Percentiles rank a stretch among this genome's conserved stretches.
phyloP scores from a whole-genome alignment of 2,113 vertebrate genomes.

The Crotalus viridis region DNA sequence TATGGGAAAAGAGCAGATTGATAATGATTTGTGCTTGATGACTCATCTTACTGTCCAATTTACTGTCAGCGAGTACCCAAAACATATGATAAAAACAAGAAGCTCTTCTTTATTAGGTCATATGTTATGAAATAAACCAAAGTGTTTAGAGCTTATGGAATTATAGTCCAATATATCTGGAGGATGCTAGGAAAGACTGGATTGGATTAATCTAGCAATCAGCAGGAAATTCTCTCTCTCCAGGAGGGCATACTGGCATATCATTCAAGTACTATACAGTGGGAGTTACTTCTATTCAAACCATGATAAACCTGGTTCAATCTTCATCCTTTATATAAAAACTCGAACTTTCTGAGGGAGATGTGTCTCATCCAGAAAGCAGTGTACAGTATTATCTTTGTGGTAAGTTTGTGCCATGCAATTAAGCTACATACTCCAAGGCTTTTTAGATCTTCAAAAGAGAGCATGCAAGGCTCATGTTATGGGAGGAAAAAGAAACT shows the following conservation, averaged over 20 bases:
- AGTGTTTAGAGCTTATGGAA: not conserved
- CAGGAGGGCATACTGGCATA: not conserved
- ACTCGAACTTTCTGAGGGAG: not conserved
- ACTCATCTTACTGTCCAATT: constrained; percentile 6
- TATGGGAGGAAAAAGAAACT: not conserved
- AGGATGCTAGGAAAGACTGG: not conserved
- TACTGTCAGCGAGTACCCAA: not conserved
- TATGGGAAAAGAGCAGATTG: not conserved
- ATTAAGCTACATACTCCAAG: not conserved
- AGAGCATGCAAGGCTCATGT: not conserved
- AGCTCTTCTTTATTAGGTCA: not conserved
- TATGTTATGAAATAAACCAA: not conserved
- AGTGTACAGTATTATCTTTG: not conserved
- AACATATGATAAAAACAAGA: not conserved
- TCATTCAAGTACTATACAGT: not conserved
- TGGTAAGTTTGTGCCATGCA: not conserved
- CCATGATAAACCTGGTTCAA: not conserved
- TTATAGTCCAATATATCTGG: not conserved
- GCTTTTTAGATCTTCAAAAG: not conserved
- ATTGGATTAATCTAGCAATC: not conserved
- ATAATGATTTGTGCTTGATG: not conserved
- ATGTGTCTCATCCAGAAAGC: not conserved
- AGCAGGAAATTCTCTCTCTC: not conserved
- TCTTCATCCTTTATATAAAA: not conserved
- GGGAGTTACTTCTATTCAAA: not conserved